Evolutionary conservation across 1,140 invertebrate species (phyloP).

Genomic region (Conus ventricosus): DNA sequence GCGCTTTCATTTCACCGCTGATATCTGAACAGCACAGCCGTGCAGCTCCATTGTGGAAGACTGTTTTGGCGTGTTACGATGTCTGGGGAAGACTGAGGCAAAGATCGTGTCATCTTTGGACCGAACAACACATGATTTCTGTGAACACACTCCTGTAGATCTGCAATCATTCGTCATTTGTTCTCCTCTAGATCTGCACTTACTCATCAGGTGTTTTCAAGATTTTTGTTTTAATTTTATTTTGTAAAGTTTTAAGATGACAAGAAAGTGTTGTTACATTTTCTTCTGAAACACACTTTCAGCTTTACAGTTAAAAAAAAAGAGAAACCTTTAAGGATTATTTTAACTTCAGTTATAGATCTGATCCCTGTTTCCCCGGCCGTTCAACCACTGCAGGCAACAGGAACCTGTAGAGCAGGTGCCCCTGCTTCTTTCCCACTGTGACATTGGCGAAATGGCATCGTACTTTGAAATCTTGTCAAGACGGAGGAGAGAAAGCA

Average conservation of each 20-base stretch:
- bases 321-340: too few species aligned
- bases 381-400: not conserved
- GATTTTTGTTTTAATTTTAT: too few species aligned
- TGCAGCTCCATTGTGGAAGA: not conserved
- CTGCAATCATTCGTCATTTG: not conserved
- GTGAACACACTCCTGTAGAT: not conserved
- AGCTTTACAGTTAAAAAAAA: too few species aligned
- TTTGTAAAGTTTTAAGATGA: too few species aligned
- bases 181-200: not conserved
- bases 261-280: not conserved
- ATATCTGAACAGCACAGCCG: not conserved
- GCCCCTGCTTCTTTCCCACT: not conserved
- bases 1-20: too few species aligned
- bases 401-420: not conserved
- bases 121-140: not conserved
- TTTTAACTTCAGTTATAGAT: too few species aligned
- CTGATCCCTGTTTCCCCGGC: too few species aligned
- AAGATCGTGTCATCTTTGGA: not conserved
- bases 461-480: constrained; percentile 1
- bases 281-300: not conserved
- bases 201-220: not conserved
- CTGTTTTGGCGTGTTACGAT: not conserved
- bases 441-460: constrained; percentile 10
- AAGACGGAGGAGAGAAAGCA: not conserved
- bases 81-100: not conserved